Conservation (phyloP, 2,113 vertebrate genomes). For the Nycticorax nycticorax region DNA sequence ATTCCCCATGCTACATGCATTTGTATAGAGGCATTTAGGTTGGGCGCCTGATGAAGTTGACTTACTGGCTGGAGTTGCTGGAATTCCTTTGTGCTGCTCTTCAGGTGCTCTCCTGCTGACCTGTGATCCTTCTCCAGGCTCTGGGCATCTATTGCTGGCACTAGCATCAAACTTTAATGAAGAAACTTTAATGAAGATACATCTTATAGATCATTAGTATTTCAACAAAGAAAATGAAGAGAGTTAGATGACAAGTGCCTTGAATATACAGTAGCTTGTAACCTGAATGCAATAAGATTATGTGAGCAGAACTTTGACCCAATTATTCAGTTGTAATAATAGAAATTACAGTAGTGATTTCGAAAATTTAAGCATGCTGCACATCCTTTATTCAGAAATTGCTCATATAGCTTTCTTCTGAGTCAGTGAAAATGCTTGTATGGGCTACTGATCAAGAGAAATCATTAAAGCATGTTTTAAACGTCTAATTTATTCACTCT, state of each 20-base stretch:
- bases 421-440: background rate
- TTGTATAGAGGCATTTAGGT: too few relatives aligned
- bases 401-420: background rate
- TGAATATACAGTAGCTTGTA: background rate
- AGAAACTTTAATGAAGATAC: background rate
- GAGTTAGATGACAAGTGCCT: background rate
- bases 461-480: background rate
- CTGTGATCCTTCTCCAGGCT: too few relatives aligned
- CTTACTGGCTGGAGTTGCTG: too few relatives aligned
- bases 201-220: background rate
- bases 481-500: background rate
- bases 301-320: background rate
- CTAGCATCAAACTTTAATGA: too few relatives aligned
- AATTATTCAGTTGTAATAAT: background rate
- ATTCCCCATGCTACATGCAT: too few relatives aligned
- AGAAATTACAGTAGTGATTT: background rate
- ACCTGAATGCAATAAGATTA: background rate
- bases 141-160: too few relatives aligned
- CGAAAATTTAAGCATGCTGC: background rate
- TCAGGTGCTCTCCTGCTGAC: too few relatives aligned
- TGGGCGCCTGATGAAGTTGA: too few relatives aligned
- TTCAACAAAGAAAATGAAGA: background rate
- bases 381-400: background rate
- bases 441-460: background rate
- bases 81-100: too few relatives aligned